These are phyloP conservation scores for Parauchenoglanis punctatus DNA, from an alignment of 2,797 vertebrate genomes.

Conservation along the genomic window DNA sequence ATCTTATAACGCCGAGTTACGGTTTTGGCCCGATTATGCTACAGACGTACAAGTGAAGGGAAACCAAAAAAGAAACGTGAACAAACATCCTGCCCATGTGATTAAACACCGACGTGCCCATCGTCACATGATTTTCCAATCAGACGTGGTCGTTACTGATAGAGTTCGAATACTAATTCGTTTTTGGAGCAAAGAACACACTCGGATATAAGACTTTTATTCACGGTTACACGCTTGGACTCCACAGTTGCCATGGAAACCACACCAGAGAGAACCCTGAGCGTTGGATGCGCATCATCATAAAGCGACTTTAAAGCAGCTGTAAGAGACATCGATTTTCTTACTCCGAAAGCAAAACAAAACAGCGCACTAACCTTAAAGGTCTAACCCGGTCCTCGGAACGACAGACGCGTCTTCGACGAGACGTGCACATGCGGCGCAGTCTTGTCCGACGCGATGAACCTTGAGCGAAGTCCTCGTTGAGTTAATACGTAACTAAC, in stretches of 20 bases:
- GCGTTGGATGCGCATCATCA: fast-evolving
- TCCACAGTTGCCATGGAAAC: not conserved
- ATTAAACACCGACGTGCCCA: not conserved
- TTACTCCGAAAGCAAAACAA: not conserved
- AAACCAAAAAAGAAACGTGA: not conserved
- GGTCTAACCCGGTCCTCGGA: not conserved
- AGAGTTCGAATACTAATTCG: not conserved
- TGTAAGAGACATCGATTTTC: not conserved
- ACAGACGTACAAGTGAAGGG: not conserved
- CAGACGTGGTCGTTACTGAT: not conserved
- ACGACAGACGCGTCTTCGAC: not conserved
- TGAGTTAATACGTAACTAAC: not conserved
- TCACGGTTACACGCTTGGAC: no score
- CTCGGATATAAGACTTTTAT: not conserved
- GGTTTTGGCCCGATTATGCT: not conserved
- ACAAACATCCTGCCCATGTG: not conserved
- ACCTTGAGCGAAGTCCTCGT: not conserved
- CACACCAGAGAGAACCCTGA: not conserved
- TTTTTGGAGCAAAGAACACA: not conserved
- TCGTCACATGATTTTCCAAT: not conserved
- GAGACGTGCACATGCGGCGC: not conserved
- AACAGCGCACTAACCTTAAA: not conserved
- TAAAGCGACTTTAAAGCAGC: not conserved
- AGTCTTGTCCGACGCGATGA: not conserved
- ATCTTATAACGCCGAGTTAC: not conserved